Evolutionary conservation across 2,797 vertebrate species (phyloP), one percentile per base, ranked within the genome.

Genomic region (Manis crassicaudata): DNA sequence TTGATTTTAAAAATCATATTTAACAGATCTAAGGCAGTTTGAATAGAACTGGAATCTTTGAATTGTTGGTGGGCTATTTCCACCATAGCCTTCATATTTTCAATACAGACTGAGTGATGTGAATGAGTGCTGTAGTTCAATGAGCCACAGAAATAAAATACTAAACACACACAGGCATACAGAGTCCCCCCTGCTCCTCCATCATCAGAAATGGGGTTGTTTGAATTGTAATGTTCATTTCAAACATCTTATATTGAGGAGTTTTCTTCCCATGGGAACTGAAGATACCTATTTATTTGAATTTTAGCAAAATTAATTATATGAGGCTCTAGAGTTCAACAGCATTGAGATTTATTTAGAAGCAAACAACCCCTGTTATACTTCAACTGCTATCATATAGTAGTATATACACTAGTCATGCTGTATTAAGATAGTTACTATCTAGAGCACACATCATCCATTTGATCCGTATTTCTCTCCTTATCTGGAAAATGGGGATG

Each of bases 1-100:
- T 58, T 93, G 25, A 12, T 75, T 92, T 95, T 58, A 35, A 96
- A 92, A 89, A 91, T 37, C 7, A 6, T 58, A 84, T 7, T 94
- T 46, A 65, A 40, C 60, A 58, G 20, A 37, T 68, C 2, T 76
- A 84, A 96, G 35, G 23, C 8, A 75, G 23, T 82, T 77, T 54
- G 70, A 93, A 95, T 89, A 54, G 18, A 92, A 95, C 87, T 90
- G 32, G 27, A 91, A 68, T 87, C 20, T 83, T 27, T 88, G 14
- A 89, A 40, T 65, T 94, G 11, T 20, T 68, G 13, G 54, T 0
- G 1, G 60, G 13, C n/a, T 46, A 46, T 91, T 65, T 52, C 50
- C 32, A 62, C 14, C 3, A 81, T 3, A 82, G 18, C 29, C 37
- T 88, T 93, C 46, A 35, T 5, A 11, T 89, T 72, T 75, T 89